Percentiles rank a stretch among this genome's conserved stretches.
phyloP scores from a whole-genome alignment of 2,113 vertebrate species.

The Sapajus apella region DNA sequence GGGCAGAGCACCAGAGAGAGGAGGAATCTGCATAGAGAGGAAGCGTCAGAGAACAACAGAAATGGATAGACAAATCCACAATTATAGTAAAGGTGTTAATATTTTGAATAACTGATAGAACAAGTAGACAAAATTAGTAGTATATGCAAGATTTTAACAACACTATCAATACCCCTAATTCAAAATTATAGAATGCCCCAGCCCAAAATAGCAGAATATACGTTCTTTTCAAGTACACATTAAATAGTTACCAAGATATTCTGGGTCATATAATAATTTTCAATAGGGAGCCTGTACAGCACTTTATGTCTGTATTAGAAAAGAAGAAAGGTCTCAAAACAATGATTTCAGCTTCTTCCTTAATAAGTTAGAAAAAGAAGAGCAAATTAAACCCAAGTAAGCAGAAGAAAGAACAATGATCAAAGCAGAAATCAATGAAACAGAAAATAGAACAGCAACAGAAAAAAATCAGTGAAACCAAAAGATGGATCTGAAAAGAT shows the following conservation, averaged over 20 bases:
- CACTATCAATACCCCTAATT: neutral
- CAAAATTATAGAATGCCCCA: neutral
- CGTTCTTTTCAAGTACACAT: neutral
- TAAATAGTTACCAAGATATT: neutral
- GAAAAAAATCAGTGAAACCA: neutral
- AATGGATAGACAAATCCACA: neutral
- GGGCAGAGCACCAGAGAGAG: neutral
- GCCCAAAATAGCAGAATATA: neutral
- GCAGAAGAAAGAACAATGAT: neutral
- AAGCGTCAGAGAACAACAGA: neutral
- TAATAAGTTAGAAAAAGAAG: neutral
- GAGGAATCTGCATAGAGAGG: neutral
- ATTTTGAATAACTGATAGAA: neutral
- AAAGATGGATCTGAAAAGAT: neutral
- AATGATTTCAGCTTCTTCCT: neutral
- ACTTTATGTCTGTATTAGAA: neutral
- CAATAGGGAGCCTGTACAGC: neutral
- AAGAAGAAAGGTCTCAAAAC: neutral
- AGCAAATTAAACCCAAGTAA: neutral
- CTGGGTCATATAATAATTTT: neutral
- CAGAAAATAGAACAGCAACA: neutral
- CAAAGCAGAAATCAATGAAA: neutral
- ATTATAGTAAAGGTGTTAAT: neutral
- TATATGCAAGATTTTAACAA: neutral
- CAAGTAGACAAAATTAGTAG: neutral